phyloP scores from a whole-genome alignment of 2,797 vertebrate species.

The Poecilia picta region DNA sequence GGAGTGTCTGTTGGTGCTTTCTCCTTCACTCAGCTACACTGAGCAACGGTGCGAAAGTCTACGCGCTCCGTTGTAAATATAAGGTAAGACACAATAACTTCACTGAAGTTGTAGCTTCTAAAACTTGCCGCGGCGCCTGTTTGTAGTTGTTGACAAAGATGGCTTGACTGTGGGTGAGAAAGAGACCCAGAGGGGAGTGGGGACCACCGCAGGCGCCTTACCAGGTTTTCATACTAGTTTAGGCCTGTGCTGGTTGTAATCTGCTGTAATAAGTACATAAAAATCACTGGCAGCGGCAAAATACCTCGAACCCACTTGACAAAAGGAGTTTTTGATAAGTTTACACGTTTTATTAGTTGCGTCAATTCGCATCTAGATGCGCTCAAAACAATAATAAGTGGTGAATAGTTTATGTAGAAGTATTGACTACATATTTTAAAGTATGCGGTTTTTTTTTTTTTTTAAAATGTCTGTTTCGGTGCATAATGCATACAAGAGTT shows the following conservation, averaged over 20 bases:
- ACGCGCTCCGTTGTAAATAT: conserved; percentile 36
- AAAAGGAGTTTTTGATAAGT: not conserved
- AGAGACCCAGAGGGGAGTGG: conserved; percentile 35
- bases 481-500: conserved; percentile 24
- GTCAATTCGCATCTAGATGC: not conserved
- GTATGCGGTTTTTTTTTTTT: not conserved
- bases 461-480: not conserved
- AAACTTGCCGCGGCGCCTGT: not conserved
- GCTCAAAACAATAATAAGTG: not conserved
- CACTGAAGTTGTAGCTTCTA: fast-evolving
- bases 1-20: conserved; percentile 45
- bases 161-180: conserved; percentile 14
- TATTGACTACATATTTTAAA: not conserved
- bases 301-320: not conserved
- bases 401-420: not conserved
- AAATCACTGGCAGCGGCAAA: not conserved
- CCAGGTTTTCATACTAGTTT: conserved; percentile 26
- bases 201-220: conserved; percentile 12
- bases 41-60: conserved; percentile 34
- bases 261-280: not conserved
- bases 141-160: conserved; percentile 14
- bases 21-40: conserved; percentile 74
- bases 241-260: conserved; percentile 24
- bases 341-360: not conserved
- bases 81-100: conserved; percentile 65